These are phyloP conservation scores for Leptosomus discolor DNA, from an alignment of 2,113 vertebrate species.

Conservation along the genomic window DNA sequence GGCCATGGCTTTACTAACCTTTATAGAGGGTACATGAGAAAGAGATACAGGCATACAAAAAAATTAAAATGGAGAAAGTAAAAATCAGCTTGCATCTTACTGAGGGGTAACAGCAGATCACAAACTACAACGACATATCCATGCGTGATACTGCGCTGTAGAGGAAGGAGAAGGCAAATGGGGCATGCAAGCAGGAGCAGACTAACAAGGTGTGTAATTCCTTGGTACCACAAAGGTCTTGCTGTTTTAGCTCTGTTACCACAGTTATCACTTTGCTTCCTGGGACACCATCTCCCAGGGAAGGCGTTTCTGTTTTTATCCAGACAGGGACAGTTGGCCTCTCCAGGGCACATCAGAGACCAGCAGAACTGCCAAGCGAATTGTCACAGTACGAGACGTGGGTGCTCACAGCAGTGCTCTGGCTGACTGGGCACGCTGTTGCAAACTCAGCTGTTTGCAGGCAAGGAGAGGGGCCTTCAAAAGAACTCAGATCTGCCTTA, in stretches of 20 bases:
- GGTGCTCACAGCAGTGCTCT: not conserved
- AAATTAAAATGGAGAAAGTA: not conserved
- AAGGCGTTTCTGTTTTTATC: not conserved
- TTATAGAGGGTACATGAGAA: not conserved
- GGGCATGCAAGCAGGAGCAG: not conserved
- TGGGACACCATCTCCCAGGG: not conserved
- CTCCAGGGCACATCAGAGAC: too few relatives aligned
- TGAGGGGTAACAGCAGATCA: not conserved
- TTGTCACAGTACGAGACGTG: too few relatives aligned
- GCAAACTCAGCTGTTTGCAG: not conserved
- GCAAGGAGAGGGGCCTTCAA: not conserved
- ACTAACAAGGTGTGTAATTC: too few relatives aligned
- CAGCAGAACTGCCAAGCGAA: not conserved
- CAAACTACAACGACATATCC: rapidly evolving
- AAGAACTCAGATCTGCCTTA: not conserved
- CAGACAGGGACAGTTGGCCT: not conserved
- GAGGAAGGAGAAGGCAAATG: not conserved
- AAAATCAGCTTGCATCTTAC: not conserved
- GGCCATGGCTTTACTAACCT: not conserved
- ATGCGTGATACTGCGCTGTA: rapidly evolving
- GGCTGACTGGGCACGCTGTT: not conserved
- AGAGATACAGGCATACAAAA: not conserved
- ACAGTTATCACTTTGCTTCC: too few relatives aligned
- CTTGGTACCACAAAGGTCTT: not conserved
- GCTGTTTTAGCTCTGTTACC: not conserved